Percentiles rank a stretch among this genome's conserved stretches.
phyloP scores from a whole-genome alignment of 2,888 invertebrate species.

The Galerucella nymphaeae region DNA sequence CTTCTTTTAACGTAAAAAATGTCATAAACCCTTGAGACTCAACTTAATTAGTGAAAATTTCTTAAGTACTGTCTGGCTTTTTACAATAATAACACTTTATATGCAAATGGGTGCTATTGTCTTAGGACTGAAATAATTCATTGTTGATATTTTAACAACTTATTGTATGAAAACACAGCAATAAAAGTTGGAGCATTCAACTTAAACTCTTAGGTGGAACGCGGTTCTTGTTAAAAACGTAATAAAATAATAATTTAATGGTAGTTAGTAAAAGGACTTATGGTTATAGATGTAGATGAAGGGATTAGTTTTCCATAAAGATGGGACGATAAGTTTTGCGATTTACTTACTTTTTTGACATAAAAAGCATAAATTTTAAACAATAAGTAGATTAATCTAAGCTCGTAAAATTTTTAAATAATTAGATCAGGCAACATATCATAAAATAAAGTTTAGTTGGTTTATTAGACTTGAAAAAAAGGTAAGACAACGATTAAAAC shows the following conservation, averaged over 20 bases:
- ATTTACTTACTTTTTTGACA: too few species aligned
- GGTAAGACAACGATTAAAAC: too few species aligned
- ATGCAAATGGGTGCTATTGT: conserved; percentile 27
- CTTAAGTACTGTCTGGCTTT: conserved; percentile 23
- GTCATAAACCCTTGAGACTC: too few species aligned
- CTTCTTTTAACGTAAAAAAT: too few species aligned
- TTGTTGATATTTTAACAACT: conserved; percentile 20
- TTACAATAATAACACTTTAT: conserved; percentile 21
- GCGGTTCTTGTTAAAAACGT: neutral
- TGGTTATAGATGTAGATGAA: neutral
- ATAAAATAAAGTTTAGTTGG: too few species aligned
- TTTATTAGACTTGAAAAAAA: too few species aligned
- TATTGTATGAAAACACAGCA: conserved; percentile 27
- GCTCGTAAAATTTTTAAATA: too few species aligned
- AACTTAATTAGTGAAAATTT: conserved; percentile 11
- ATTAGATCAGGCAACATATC: too few species aligned
- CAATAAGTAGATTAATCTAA: too few species aligned
- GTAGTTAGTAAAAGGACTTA: neutral
- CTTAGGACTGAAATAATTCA: conserved; percentile 4
- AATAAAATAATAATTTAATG: conserved; percentile 1
- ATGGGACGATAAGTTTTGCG: too few species aligned
- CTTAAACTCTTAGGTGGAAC: conserved; percentile 8
- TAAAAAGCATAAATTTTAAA: too few species aligned
- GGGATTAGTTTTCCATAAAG: too few species aligned
- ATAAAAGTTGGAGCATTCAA: conserved; percentile 29